Base-by-base conservation (phyloP, 2,888 invertebrate species). In the Drosophila paracracens region DNA sequence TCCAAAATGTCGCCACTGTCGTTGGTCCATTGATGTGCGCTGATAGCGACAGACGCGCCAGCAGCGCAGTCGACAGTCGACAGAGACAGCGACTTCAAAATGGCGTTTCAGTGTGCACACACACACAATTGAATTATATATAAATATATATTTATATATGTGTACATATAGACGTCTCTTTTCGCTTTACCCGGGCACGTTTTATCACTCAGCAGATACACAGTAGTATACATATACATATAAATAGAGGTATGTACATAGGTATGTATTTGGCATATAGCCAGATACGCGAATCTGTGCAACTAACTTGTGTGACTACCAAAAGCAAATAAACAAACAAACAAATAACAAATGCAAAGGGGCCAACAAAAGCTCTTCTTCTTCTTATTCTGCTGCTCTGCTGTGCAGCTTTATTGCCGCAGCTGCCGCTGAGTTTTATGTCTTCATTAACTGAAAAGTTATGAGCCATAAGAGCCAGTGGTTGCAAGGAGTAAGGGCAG, bases 391-490 rank as follows among this genome's bases (percentile, higher is more conserved):
- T 46, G 21, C 27, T 51, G 21, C 27, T 51, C 70, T 40, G 74
- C 68, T 48, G 8, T 33, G 50, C 48, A n/a, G 68, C 70, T 77
- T 72, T 71, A 60, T 75, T 59, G 65, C 63, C 61, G 57, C 77
- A 68, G 66, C 77, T 74, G 61, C 75, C 52, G 62, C 82, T 88
- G 86, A 77, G 79, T 87, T 91, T 91, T 91, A 91, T 91, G 91
- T 91, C 91, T 91, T 91, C 91, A 91, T 91, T 91, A 91, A 88
- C 81, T 82, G 79, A 89, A 88, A 89, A 91, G 91, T 91, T 91
- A 91, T 89, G 87, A 80, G 82, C 83, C 83, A 79, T 80, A 78
- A 78, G 78, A 78, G 77, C 57, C 81, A 76, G 57, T 50, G 63
- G 63, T 38, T 38, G 52, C 56, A 59, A 53, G 31, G 21, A n/a